A percentile compares a stretch with the other conserved stretches of the same genome.
Conservation (phyloP, 2,113 vertebrate genomes). For the Suricata suricatta region DNA sequence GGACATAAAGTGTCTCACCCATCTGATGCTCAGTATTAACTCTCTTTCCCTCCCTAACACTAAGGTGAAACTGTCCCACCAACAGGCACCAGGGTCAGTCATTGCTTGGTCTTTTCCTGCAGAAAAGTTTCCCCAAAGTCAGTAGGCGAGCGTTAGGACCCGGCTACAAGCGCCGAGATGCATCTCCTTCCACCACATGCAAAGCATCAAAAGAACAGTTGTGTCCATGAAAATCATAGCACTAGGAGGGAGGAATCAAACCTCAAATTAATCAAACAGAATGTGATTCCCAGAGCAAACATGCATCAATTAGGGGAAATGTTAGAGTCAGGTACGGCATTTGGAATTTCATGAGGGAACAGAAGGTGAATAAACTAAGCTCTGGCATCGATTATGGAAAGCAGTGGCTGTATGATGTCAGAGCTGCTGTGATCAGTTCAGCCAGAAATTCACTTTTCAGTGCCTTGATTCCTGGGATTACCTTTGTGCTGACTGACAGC, state of each 20-base stretch:
- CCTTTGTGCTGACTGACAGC: conserved; percentile 72
- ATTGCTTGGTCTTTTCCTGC: not conserved
- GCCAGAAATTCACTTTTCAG: conserved; percentile 79
- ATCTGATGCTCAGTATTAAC: not conserved
- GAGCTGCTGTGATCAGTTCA: conserved; percentile 76
- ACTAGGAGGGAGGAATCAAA: conserved; percentile 77
- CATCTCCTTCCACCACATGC: conserved; percentile 37
- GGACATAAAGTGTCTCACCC: not conserved
- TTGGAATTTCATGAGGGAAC: conserved; percentile 79
- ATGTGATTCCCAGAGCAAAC: conserved; percentile 82
- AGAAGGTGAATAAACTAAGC: conserved; percentile 79
- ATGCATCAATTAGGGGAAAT: conserved; percentile 83
- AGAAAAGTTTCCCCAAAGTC: not conserved
- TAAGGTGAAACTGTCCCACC: not conserved
- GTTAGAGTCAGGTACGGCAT: conserved; percentile 80
- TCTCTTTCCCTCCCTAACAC: not conserved
- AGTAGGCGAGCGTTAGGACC: conserved; percentile 52
- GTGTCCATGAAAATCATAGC: conserved; percentile 80
- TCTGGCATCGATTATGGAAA: conserved; percentile 83
- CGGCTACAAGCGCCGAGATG: not conserved
- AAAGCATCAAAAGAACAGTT: conserved; percentile 77
- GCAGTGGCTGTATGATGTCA: conserved; percentile 80
- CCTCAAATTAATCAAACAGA: conserved; percentile 83
- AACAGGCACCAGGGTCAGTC: not conserved
- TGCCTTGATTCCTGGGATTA: conserved; percentile 77